These are phyloP conservation scores for Andrena minutula DNA, from an alignment of 2,888 invertebrate genomes.

Conservation along the genomic window DNA sequence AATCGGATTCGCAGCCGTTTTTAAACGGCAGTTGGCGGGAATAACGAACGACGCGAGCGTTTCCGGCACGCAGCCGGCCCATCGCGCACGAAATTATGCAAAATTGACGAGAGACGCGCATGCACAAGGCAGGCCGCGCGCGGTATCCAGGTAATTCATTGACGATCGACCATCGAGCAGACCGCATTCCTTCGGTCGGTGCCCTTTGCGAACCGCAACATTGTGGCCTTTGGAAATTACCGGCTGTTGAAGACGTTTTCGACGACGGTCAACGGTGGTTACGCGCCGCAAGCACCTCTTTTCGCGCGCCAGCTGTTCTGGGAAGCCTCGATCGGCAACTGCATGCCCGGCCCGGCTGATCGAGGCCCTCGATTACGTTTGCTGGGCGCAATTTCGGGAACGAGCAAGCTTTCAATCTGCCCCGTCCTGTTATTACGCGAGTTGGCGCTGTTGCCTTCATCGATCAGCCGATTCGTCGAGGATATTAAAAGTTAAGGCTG, in stretches of 20 bases:
- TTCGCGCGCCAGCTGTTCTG: neutral
- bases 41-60: constrained; percentile 5
- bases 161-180: neutral
- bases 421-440: neutral
- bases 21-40: constrained; percentile 12
- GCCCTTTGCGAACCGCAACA: neutral
- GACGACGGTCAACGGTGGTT: neutral
- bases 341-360: constrained; percentile 4
- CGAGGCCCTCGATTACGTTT: constrained; percentile 17
- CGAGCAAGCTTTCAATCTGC: constrained; percentile 13
- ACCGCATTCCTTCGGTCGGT: neutral
- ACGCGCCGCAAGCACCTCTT: neutral
- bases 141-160: no score
- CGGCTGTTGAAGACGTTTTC: constrained; percentile 3
- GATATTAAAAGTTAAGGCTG: constrained; percentile 23
- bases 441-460: neutral
- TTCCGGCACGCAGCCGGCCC: neutral
- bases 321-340: neutral
- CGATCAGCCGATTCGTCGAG: constrained; percentile 19
- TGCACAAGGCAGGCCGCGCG: no score
- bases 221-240: constrained; percentile 8
- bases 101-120: neutral
- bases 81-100: constrained; percentile 26
- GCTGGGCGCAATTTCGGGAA: constrained; percentile 5
- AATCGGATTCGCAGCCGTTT: constrained; percentile 12